Base-by-base conservation (phyloP, 2,113 vertebrate species). In the Reinhardtius hippoglossoides region DNA sequence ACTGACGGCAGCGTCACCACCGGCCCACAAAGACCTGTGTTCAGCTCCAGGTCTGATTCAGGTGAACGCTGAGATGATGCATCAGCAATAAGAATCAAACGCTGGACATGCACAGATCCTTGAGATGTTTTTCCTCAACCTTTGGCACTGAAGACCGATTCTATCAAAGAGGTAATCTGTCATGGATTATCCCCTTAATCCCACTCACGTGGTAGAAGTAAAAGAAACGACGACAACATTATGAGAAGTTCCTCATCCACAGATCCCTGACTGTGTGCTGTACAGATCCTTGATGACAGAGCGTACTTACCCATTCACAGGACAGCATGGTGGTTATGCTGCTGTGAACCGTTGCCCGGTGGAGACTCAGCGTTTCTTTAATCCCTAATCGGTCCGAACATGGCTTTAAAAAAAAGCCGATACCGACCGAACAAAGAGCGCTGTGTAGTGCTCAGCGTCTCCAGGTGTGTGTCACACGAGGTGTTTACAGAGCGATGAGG, bases 401-500 rank as follows among this genome's bases (percentile, higher is more conserved):
- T 50, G 58, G 69, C 65, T 21, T 16, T 2, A 37, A 46, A 59
- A 40, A 40, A 79, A 74, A 70, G 55, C 8, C 46, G 76, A 79
- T 59, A 67, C 24, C 20, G n/a, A 67, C 64, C 76, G 61, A 80
- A 84, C 71, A 76, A 0, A 14, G 14, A 46, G 63, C 59, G 56
- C 40, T 58, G 55, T 75, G 58, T n/a, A 18, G 73, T 24, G 44
- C 40, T 68, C 64, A 26, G 63, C 24, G n/a, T 7, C 74, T 73
- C 31, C 70, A 72, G 9, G 46, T 48, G 46, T 48, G 46, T 16
- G 16, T 15, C 46, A 48, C 46, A 18, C 16, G 16, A 48, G 44
- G 52, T 61, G 64, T 82, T 68, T 79, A 65, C 59, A 62, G 52
- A 74, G 76, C 6, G 67, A 7, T 56, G 74, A n/a, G 26, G 24